phyloP scores from a whole-genome alignment of 2,888 invertebrate genomes.

The Eulithis testata region DNA sequence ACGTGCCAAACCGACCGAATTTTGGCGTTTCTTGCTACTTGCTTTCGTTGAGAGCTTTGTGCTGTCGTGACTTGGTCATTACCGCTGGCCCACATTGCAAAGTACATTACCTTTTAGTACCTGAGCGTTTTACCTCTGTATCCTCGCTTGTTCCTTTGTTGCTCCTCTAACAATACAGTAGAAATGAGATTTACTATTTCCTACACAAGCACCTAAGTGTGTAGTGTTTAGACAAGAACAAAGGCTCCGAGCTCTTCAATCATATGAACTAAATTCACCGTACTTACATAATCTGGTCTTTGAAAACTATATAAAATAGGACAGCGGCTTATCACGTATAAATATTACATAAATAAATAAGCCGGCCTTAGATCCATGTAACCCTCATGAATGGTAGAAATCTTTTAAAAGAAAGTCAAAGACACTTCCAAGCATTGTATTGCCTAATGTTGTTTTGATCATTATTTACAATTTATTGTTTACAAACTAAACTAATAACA shows the following conservation, averaged over 20 bases:
- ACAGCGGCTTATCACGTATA: too few species aligned
- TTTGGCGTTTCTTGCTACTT: constrained; percentile 34
- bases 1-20: constrained; percentile 42
- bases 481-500: too few species aligned
- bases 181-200: constrained; percentile 36
- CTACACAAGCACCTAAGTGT: constrained; percentile 13
- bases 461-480: too few species aligned
- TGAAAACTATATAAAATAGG: too few species aligned
- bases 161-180: constrained; percentile 34
- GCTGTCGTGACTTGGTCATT: constrained; percentile 62
- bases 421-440: too few species aligned
- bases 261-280: constrained; percentile 12
- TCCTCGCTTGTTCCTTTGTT: constrained; percentile 45
- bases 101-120: constrained; percentile 53
- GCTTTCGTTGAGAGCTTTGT: constrained; percentile 53
- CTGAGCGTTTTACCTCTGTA: constrained; percentile 44
- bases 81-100: constrained; percentile 61
- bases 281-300: too few species aligned
- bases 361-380: too few species aligned
- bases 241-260: constrained; percentile 18
- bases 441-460: too few species aligned
- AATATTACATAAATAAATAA: too few species aligned
- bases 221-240: constrained; percentile 21
- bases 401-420: too few species aligned
- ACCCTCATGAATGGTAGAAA: too few species aligned